These are phyloP conservation scores for Eubasilissa regina DNA, from an alignment of 1,140 invertebrate genomes.

Conservation along the genomic window DNA sequence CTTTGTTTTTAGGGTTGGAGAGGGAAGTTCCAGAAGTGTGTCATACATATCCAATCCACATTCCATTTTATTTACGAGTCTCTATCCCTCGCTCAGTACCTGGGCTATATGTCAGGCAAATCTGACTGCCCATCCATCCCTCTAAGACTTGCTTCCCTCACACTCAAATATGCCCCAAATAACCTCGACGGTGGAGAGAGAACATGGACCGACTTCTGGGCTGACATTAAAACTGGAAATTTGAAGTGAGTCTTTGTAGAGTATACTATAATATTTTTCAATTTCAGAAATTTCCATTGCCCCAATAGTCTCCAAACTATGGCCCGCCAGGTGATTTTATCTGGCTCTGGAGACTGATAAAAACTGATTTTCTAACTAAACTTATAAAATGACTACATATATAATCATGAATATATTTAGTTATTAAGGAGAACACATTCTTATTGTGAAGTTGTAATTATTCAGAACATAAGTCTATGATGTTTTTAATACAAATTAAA, in stretches of 20 bases:
- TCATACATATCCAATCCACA: slow-evolving; percentile 62
- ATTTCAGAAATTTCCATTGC: too few relatives aligned
- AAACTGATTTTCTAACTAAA: too few relatives aligned
- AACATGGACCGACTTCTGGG: slow-evolving; percentile 63
- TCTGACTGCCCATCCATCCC: slow-evolving; percentile 69
- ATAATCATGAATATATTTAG: too few relatives aligned
- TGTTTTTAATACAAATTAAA: too few relatives aligned
- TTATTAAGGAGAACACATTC: too few relatives aligned
- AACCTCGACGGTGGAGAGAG: slow-evolving; percentile 52
- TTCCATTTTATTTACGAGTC: slow-evolving; percentile 63
- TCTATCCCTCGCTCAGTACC: slow-evolving; percentile 64
- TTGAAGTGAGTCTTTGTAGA: slow-evolving; percentile 61
- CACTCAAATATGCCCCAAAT: slow-evolving; percentile 69
- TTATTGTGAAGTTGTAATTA: too few relatives aligned
- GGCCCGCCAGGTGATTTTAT: too few relatives aligned
- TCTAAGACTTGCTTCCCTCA: slow-evolving; percentile 68
- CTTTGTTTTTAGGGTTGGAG: slow-evolving; percentile 61
- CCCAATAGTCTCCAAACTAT: too few relatives aligned
- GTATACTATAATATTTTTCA: too few relatives aligned
- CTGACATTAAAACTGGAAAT: slow-evolving; percentile 63
- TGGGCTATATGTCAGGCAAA: slow-evolving; percentile 70
- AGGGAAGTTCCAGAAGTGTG: slow-evolving; percentile 61
- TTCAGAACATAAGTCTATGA: too few relatives aligned
- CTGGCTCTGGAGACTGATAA: too few relatives aligned
- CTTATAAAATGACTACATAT: too few relatives aligned